Evolutionary conservation across 1,140 invertebrate genomes (phyloP), one percentile per base, ranked within the genome.

Genomic region (Agrypnia vestita): DNA sequence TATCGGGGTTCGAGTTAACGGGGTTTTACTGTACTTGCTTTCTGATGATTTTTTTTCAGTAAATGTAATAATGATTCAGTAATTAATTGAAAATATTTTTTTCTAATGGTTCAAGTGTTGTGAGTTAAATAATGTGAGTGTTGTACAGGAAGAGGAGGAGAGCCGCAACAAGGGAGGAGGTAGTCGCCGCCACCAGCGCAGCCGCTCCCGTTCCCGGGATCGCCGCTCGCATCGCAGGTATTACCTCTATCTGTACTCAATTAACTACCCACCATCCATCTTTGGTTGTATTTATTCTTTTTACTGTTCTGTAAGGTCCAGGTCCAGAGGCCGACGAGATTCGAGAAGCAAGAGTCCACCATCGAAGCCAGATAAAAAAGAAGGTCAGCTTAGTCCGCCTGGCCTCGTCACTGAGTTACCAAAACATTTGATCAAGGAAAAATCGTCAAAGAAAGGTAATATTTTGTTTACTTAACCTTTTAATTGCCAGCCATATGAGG

Each of bases 121-220:
- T 35, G 25, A 35, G 25, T 6, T 35, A 35, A 35, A 35, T 35
- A 35, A 35, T 35, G 25, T 35, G 25, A 35, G 6, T 6, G 6
- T 6, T 51, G 35, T 47, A 87, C 87, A 89, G 88, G 86, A 88
- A 88, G 55, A 91, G 90, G 80, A 89, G 89, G 83, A 86, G 82
- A 86, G 71, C 67, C 12, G 87, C 90, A 84, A 61, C 85, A 77
- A 84, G 53, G 80, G 88, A 85, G 56, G 84, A 75, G 46, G 86
- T 85, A 46, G 84, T 84, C 64, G 86, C 84, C 77, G 84, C 81
- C 79, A 83, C 61, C 79, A 80, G 49, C 76, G 82, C 46, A 83
- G 79, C 43, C 79, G 79, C 13, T 79, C 79, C 53, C 74, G 79
- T 59, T 83, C 82, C 4, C 59, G 82, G 46, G 82, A 83, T 43